Base-by-base conservation (phyloP, 1,140 invertebrate species). In the Geopemphigus sp. region DNA sequence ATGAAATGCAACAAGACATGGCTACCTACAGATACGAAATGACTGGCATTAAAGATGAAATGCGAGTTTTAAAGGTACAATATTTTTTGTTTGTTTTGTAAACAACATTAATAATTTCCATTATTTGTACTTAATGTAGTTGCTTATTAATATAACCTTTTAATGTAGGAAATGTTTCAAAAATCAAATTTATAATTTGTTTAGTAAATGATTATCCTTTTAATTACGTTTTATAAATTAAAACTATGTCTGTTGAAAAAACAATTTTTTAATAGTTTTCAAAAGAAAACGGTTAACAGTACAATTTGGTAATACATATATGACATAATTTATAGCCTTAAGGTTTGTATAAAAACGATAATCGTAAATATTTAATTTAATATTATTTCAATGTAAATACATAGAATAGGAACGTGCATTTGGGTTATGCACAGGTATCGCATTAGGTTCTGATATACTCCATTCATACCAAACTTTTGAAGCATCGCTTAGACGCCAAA, bases 381-480 rank as follows among this genome's bases (percentile, higher is more conserved):
- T 22, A 45, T 59, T 6, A 57, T 50, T 22, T 78, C 4, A 78
- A 12, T 78, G 74, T 11, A 78, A 63, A 19, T 78, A 39, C 74
- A 78, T 78, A 61, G 74, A 78, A 26, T 63, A 78, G 57, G 74
- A 78, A 78, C 74, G 74, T 17, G 94, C 95, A 84, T 90, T 91
- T 5, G 91, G 89, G 87, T 97, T 97, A 84, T 96, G 94, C 81
- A 96, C 89, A 4, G 89, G 84, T 15, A 88, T 83, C 15, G 88
- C 84, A 17, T 86, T 82, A 1, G 95, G 95, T 80, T 91, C 87
- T 5, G 88, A 88, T 5, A 97, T 87, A 82, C 91, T 90, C 97
- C 97, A 99, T 85, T 98, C 96, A 84, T 98, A 99, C 96, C 96
- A 98, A 0, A 98, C 95, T 84, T 94, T 92, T 80, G 92, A 90